phyloP scores from a whole-genome alignment of 2,888 invertebrate genomes.

The Pristionchus entomophagus region DNA sequence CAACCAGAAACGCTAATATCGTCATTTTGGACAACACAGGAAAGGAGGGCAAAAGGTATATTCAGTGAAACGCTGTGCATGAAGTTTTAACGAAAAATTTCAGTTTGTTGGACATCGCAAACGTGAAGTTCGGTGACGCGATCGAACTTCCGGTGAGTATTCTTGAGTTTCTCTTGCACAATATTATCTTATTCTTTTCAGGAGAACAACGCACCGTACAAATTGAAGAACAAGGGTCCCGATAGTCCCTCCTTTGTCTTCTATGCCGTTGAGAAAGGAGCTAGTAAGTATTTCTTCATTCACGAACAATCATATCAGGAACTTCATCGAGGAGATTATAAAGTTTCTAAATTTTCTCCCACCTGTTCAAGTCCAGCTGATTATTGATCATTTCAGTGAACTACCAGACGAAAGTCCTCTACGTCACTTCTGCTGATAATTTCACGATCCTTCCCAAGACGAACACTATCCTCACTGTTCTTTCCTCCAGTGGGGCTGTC shows the following conservation, averaged over 20 bases:
- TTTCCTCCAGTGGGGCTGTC: no score
- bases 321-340: not conserved
- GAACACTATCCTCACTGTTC: no score
- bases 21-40: not conserved
- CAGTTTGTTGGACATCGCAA: no score
- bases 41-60: not conserved
- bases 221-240: not conserved
- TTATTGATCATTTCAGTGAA: not conserved
- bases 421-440: not conserved
- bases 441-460: no score
- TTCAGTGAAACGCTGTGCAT: no score
- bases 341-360: not conserved
- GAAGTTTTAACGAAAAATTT: no score
- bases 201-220: not conserved
- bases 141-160: no score
- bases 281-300: not conserved
- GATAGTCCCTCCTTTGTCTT: not conserved
- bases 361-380: no score
- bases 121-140: no score
- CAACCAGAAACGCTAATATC: not conserved
- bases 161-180: no score
- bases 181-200: no score
- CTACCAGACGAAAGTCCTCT: not conserved
- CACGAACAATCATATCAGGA: not conserved
- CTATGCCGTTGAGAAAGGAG: not conserved